phyloP scores from a whole-genome alignment of 1,140 invertebrate species.

The Nomia melanderi region DNA sequence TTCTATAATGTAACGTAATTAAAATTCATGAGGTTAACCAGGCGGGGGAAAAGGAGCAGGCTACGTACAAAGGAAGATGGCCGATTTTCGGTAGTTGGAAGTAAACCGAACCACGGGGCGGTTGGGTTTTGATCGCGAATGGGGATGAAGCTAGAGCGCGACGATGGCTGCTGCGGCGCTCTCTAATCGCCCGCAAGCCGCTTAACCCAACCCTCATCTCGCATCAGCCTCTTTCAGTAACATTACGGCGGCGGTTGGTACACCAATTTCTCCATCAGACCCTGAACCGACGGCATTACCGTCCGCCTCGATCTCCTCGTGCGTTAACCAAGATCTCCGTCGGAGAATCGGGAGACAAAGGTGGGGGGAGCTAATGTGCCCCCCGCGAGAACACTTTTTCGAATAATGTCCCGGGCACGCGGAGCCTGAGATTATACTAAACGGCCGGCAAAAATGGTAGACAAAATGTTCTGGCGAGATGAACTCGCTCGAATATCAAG shows the following conservation, averaged over 20 bases:
- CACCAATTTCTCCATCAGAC: conserved; percentile 54
- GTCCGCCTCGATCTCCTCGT: conserved; percentile 25
- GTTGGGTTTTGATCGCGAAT: conserved; percentile 62
- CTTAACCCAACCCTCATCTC: conserved; percentile 57
- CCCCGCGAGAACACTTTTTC: background rate
- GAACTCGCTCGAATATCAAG: too few relatives aligned
- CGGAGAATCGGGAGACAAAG: conserved; percentile 32
- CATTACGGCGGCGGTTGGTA: conserved; percentile 47
- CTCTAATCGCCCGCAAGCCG: conserved; percentile 74
- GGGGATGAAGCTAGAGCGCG: conserved; percentile 61
- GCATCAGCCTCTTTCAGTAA: conserved; percentile 31
- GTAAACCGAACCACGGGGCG: conserved; percentile 55
- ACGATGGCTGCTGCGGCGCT: conserved; percentile 58
- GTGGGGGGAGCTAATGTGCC: conserved; percentile 6
- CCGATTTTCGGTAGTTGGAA: conserved; percentile 39
- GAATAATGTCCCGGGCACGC: background rate
- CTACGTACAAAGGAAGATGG: background rate
- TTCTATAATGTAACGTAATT: background rate
- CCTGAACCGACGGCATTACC: conserved; percentile 39
- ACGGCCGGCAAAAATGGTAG: too few relatives aligned
- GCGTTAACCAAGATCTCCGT: conserved; percentile 28
- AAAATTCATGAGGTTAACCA: background rate
- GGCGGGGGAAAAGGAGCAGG: background rate
- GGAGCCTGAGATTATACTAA: too few relatives aligned
- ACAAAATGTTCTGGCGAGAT: too few relatives aligned